Conservation (phyloP, 2,113 vertebrate genomes). For the Formicarius rufipectus region DNA sequence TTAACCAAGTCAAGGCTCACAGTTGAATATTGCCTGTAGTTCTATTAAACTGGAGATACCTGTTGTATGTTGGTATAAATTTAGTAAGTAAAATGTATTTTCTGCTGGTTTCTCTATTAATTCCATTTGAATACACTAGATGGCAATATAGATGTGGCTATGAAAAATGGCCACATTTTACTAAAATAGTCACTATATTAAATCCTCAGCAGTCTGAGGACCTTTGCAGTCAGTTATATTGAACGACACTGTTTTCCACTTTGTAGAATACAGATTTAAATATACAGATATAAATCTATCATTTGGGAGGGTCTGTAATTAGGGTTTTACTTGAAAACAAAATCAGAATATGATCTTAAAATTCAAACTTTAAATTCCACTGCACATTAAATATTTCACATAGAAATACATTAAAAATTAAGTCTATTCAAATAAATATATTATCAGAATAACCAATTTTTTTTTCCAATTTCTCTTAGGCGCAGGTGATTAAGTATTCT, state of each 20-base stretch:
- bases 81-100: neutral
- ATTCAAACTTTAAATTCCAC: neutral
- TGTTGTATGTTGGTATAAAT: neutral
- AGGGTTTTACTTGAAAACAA: neutral
- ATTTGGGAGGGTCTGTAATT: neutral
- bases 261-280: neutral
- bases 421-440: neutral
- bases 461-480: conserved; percentile 72
- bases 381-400: neutral
- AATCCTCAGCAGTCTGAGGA: neutral
- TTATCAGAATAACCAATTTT: neutral
- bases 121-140: conserved; percentile 75
- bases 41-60: neutral
- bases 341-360: neutral
- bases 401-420: neutral
- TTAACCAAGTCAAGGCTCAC: neutral
- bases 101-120: neutral
- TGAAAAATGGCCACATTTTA: neutral
- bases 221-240: neutral
- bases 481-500: conserved; percentile 80
- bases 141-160: conserved; percentile 77
- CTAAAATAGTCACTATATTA: neutral
- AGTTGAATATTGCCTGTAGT: neutral
- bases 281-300: neutral
- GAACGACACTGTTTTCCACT: neutral